A percentile compares a stretch with the other conserved stretches of the same genome.
Evolutionary conservation across 2,888 invertebrate genomes (phyloP).

Genomic region (Nematopogon swammerdamellus): DNA sequence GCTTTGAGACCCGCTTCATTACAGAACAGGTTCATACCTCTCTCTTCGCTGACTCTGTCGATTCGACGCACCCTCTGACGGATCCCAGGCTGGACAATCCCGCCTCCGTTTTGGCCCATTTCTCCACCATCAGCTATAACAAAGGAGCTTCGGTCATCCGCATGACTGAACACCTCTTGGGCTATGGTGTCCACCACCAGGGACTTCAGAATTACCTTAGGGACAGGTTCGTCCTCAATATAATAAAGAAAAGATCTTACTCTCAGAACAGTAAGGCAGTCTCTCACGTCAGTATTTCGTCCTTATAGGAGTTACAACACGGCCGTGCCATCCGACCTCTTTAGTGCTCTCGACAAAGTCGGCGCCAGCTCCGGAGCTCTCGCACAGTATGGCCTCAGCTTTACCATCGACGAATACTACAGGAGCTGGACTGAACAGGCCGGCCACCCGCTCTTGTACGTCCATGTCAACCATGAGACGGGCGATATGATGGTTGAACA

Average conservation of each 20-base stretch:
- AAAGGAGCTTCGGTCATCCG: conserved; percentile 66
- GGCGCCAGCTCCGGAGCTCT: conserved; percentile 21
- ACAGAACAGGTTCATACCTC: conserved; percentile 65
- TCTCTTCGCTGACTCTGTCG: conserved; percentile 56
- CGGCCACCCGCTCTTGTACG: conserved; percentile 59
- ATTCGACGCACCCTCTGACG: conserved; percentile 57
- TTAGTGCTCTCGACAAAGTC: conserved; percentile 37
- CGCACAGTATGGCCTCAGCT: conserved; percentile 26
- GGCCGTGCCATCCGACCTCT: conserved; percentile 47
- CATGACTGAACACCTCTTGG: conserved; percentile 65
- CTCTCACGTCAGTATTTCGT: too few species aligned
- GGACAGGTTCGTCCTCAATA: conserved; percentile 42
- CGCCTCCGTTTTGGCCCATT: conserved; percentile 56
- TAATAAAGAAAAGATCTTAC: too few species aligned
- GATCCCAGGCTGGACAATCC: conserved; percentile 53
- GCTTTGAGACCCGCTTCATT: conserved; percentile 66
- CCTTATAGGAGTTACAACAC: conserved; percentile 27
- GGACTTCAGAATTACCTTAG: conserved; percentile 56
- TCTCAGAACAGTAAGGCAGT: too few species aligned
- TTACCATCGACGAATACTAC: conserved; percentile 36
- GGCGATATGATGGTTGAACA: conserved; percentile 39
- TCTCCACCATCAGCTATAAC: conserved; percentile 64
- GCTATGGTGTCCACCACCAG: conserved; percentile 40
- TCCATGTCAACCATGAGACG: conserved; percentile 41
- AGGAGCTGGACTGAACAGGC: conserved; percentile 53